phyloP scores from a whole-genome alignment of 2,113 vertebrate genomes.

The Gila orcuttii region DNA sequence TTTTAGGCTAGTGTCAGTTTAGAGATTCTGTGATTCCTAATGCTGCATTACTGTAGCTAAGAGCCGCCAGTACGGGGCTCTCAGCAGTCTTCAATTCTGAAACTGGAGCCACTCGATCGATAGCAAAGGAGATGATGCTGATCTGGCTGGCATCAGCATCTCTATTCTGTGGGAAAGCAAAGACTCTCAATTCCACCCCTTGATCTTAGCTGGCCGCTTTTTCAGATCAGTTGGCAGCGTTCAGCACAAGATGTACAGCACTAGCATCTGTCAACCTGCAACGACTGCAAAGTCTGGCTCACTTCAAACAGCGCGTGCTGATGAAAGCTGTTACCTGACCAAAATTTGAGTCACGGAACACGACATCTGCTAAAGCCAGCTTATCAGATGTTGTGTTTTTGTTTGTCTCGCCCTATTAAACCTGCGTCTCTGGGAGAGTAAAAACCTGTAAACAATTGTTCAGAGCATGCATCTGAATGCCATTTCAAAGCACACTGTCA shows the following conservation, averaged over 20 bases:
- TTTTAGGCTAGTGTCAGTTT: constrained; percentile 35
- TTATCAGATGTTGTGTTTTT: constrained; percentile 70
- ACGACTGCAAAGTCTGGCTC: constrained; percentile 43
- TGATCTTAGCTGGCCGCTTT: neutral
- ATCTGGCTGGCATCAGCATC: constrained; percentile 50
- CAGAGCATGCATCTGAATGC: constrained; percentile 62
- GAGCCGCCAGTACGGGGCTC: constrained; percentile 1
- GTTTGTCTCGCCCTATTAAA: constrained; percentile 69
- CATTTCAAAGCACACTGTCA: constrained; percentile 40
- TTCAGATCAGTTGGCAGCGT: constrained; percentile 7
- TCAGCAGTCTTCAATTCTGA: constrained; percentile 28
- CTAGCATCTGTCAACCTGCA: constrained; percentile 21
- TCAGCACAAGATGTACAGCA: constrained; percentile 6
- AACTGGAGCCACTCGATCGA: constrained; percentile 43
- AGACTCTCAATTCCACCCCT: constrained; percentile 36
- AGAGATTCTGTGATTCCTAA: constrained; percentile 6
- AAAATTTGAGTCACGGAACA: constrained; percentile 53
- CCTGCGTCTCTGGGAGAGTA: constrained; percentile 65
- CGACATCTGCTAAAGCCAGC: constrained; percentile 66
- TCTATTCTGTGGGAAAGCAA: constrained; percentile 35
- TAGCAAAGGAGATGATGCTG: constrained; percentile 44
- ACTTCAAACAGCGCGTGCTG: constrained; percentile 50
- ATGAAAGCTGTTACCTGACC: constrained; percentile 61
- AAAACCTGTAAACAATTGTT: constrained; percentile 70
- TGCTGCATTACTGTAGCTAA: constrained; percentile 18